Evolutionary conservation across 1,140 invertebrate genomes (phyloP).

Genomic region (Spodoptera frugiperda): DNA sequence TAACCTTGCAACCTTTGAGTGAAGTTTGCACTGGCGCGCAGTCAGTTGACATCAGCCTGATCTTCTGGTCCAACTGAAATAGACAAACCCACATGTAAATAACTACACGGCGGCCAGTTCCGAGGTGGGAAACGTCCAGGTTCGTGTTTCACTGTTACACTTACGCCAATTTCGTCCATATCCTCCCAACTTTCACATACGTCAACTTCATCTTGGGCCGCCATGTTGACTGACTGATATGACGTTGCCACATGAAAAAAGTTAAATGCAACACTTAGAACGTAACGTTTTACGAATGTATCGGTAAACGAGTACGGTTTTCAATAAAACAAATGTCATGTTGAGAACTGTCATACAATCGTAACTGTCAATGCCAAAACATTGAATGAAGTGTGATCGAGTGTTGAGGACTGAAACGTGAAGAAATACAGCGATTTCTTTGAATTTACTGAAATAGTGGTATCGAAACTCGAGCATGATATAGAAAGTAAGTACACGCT

Average conservation of each 20-base stretch:
- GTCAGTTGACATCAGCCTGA: conserved; percentile 81
- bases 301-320: background rate
- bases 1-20: conserved; percentile 83
- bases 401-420: background rate
- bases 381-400: background rate
- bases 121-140: conserved; percentile 43
- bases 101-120: conserved; percentile 29
- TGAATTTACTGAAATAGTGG: background rate
- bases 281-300: conserved; percentile 27
- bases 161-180: conserved; percentile 90
- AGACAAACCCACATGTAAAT: conserved; percentile 60
- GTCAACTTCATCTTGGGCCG: conserved; percentile 86
- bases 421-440: background rate
- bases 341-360: background rate
- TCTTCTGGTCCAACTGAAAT: conserved; percentile 82
- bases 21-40: conserved; percentile 69
- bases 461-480: background rate
- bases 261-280: conserved; percentile 9
- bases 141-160: conserved; percentile 68
- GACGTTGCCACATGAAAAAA: conserved; percentile 44
- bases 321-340: background rate
- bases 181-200: conserved; percentile 93
- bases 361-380: background rate
- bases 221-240: conserved; percentile 77
- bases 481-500: conserved; percentile 30